Evolutionary conservation across 2,113 vertebrate species (phyloP).

Genomic region (Microtus oregoni): DNA sequence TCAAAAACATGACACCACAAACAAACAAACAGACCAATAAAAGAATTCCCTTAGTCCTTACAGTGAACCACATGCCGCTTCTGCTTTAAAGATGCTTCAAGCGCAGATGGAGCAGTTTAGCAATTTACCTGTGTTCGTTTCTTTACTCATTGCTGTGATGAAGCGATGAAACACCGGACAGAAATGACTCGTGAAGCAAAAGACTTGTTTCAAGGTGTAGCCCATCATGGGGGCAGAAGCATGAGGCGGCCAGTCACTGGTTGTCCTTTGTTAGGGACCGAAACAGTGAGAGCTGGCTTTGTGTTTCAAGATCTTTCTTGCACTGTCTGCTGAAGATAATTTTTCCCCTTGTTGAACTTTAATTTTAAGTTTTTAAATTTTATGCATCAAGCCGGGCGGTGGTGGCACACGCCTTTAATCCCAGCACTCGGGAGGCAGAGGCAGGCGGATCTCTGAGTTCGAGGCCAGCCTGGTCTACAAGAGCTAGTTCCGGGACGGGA

Average conservation of each 20-base stretch:
- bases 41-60: neutral
- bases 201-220: neutral
- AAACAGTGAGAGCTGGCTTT: accelerated
- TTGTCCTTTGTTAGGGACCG: no score
- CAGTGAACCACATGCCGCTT: neutral
- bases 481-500: no score
- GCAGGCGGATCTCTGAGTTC: no score
- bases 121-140: neutral
- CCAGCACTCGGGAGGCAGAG: no score
- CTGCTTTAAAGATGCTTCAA: neutral
- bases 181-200: neutral
- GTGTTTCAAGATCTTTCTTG: neutral
- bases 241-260: no score
- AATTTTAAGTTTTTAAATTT: slow-evolving; percentile 31
- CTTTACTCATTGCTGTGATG: neutral
- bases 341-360: neutral
- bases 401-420: no score
- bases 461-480: no score
- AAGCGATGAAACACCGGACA: neutral
- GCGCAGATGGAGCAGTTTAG: neutral
- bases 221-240: accelerated
- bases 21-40: neutral
- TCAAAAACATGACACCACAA: neutral
- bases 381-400: neutral
- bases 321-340: neutral